Base-by-base conservation (phyloP, 2,888 invertebrate genomes). In the Hartigia nigra region DNA sequence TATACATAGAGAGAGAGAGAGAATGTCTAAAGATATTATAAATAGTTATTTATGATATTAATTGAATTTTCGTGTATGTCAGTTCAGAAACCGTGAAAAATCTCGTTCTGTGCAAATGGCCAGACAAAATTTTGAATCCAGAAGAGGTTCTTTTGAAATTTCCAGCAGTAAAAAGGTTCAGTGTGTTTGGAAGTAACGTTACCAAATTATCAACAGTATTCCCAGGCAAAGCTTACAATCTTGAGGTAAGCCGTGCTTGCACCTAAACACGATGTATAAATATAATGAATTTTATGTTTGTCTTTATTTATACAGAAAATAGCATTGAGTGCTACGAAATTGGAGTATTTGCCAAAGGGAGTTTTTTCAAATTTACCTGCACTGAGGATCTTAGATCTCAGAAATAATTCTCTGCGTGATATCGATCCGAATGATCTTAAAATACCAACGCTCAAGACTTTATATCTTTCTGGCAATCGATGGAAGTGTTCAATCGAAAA, bases 401-500 rank as follows among this genome's bases (percentile, higher is more conserved):
- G 94, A 39, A 90, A 92, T 80, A 95, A 95, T 84, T 90, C 89
- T 81, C 86, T 95, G 75, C 89, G 91, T 74, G 92, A 92, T 69
- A 92, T 94, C 83, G 92, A 92, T 80, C 88, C 90, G 0, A 85
- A 88, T 1, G 84, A 92, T 55, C 84, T 94, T 31, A 90, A 91
- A 31, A 90, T 87, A 11, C 88, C 90, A 1, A 87, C 88, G 0
- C 86, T 94, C 69, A 90, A 92, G 75, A 86, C 90, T 9, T 89
- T 94, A 69, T 92, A 92, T 87, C 90, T 95, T 35, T 91, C 84
- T 96, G 96, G 94, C 88, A 95, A 96, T 90, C 92, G 93, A 88
- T 94, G 95, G 95, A 94, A 94, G 90, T 97, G 94, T 87, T 95
- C 93, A 85, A 93, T 93, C 9, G 93, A 94, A 12, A 89, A 95